Evolutionary conservation across 1,140 invertebrate species (phyloP).

Genomic region (Achroia grisella): DNA sequence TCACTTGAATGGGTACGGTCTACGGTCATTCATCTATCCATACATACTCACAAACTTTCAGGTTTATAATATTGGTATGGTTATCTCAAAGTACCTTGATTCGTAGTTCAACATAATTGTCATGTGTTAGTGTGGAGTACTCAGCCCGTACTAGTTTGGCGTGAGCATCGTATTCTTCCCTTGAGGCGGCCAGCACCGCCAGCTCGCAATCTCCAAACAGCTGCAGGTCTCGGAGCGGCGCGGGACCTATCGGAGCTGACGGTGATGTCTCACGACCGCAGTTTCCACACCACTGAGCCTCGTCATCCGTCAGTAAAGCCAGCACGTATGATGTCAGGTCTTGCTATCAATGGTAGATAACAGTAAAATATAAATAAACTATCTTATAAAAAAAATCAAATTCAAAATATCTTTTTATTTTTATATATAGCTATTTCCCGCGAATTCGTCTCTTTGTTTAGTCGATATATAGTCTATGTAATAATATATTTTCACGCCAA

Average conservation of each 20-base stretch:
- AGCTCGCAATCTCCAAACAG: constrained; percentile 60
- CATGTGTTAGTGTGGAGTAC: constrained; percentile 38
- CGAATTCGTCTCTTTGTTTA: too few relatives aligned
- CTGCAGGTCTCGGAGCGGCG: constrained; percentile 47
- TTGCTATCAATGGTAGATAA: constrained; percentile 35
- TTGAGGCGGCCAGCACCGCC: constrained; percentile 44
- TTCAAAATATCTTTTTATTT: too few relatives aligned
- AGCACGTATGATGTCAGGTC: constrained; percentile 52
- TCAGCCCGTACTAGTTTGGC: constrained; percentile 54
- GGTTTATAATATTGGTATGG: not conserved
- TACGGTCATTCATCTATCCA: too few relatives aligned
- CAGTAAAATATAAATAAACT: too few relatives aligned
- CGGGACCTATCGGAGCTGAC: constrained; percentile 9
- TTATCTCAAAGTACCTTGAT: constrained; percentile 35
- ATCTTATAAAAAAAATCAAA: too few relatives aligned
- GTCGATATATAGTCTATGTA: too few relatives aligned
- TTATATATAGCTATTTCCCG: too few relatives aligned
- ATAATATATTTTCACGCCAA: too few relatives aligned
- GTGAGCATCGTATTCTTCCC: constrained; percentile 57
- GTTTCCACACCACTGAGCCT: constrained; percentile 34
- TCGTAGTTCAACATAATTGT: constrained; percentile 50
- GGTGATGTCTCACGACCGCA: constrained; percentile 14
- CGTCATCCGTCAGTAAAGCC: constrained; percentile 54
- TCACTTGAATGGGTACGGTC: too few relatives aligned
- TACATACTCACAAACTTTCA: too few relatives aligned